phyloP scores from a whole-genome alignment of 1,140 invertebrate species.

The Planococcus citri region DNA sequence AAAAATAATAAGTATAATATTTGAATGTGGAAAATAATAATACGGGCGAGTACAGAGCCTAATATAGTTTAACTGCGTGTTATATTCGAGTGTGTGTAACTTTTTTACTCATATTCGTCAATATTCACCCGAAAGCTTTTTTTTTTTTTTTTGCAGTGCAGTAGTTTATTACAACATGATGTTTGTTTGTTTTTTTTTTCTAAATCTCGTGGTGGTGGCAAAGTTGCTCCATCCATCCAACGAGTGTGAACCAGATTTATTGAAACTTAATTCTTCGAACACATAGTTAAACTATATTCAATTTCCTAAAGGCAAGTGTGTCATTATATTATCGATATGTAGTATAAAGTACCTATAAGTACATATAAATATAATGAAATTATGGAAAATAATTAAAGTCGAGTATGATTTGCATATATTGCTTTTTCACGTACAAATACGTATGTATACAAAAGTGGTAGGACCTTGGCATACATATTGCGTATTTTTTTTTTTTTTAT shows the following conservation, averaged over 20 bases:
- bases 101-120: background rate
- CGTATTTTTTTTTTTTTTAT: too few relatives aligned
- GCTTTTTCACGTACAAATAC: too few relatives aligned
- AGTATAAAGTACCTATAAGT: too few relatives aligned
- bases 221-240: too few relatives aligned
- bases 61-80: conserved; percentile 25
- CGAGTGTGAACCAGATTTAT: conserved; percentile 6
- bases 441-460: background rate
- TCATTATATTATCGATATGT: background rate
- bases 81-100: background rate
- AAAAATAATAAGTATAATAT: conserved; percentile 12
- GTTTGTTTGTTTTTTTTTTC: background rate
- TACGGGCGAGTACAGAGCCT: conserved; percentile 15
- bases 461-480: background rate
- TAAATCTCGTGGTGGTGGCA: background rate
- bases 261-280: conserved; percentile 21
- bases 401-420: conserved; percentile 3
- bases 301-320: conserved; percentile 23
- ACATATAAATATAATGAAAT: background rate
- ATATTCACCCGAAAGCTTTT: background rate
- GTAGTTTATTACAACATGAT: background rate
- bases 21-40: conserved; percentile 8
- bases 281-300: conserved; percentile 25
- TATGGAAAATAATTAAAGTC: background rate
- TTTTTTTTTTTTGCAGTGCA: background rate